A percentile compares a stretch with the other conserved stretches of the same genome.
Evolutionary conservation across 2,797 vertebrate species (phyloP).

Genomic region (Danio jaintianensis): DNA sequence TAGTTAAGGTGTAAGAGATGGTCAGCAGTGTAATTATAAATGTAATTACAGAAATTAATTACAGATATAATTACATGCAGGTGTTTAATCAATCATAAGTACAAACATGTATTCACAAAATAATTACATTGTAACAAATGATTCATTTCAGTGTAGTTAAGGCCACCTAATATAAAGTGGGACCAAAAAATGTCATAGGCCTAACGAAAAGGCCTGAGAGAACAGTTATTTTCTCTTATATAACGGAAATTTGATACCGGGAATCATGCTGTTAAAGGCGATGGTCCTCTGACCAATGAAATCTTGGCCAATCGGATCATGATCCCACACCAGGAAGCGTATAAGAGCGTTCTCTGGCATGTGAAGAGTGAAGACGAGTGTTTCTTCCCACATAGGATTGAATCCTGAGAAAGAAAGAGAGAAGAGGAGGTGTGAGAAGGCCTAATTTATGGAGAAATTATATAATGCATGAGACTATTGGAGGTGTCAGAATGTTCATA

Average conservation of each 20-base stretch:
- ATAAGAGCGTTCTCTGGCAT: constrained; percentile 93
- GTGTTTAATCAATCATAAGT: no score
- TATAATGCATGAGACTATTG: no score
- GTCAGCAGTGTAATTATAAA: no score
- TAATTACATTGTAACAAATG: no score
- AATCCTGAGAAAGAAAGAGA: constrained; percentile 77
- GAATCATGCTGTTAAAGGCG: constrained; percentile 95
- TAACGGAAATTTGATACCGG: constrained; percentile 77
- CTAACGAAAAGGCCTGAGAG: not conserved
- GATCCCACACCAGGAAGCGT: constrained; percentile 98
- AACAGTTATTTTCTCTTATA: not conserved
- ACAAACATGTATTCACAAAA: no score
- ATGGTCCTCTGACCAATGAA: constrained; percentile 97
- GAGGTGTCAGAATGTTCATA: not conserved
- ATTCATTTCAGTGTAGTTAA: no score
- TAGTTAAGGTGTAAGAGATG: no score
- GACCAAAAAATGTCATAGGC: no score
- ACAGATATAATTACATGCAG: no score
- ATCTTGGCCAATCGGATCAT: constrained; percentile 96
- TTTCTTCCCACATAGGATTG: constrained; percentile 99
- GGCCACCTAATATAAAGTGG: no score
- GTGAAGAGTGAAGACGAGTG: constrained; percentile 91
- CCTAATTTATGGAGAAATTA: not conserved
- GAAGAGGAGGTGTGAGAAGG: constrained; percentile 8
- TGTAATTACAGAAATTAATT: no score